phyloP scores from a whole-genome alignment of 2,113 vertebrate genomes.

The Ceyx melanurus region DNA sequence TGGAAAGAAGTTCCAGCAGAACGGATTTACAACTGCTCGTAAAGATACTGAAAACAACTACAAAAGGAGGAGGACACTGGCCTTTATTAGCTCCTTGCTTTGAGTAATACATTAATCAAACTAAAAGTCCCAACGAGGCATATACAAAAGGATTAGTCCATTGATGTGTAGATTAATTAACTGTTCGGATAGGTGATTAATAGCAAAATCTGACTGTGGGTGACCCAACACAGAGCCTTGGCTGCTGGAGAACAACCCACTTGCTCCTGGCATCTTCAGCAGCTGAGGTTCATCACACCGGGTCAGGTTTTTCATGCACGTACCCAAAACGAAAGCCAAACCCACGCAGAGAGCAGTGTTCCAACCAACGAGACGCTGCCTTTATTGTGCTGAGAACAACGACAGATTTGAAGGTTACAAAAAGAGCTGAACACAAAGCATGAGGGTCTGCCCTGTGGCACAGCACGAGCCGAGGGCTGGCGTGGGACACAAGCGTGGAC shows the following conservation, averaged over 20 bases:
- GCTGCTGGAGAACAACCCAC: conserved; percentile 1
- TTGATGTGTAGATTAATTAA: conserved; percentile 62
- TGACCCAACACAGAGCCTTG: background rate
- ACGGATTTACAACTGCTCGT: conserved; percentile 36
- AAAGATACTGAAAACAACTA: conserved; percentile 23
- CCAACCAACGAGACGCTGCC: conserved; percentile 56
- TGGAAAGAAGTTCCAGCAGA: conserved; percentile 6
- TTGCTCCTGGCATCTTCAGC: background rate
- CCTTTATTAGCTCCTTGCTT: conserved; percentile 66
- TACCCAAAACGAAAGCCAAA: conserved; percentile 37
- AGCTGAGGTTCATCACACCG: background rate
- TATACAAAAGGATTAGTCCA: conserved; percentile 56
- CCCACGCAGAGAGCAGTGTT: background rate
- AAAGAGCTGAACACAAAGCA: conserved; percentile 55
- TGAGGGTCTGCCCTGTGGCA: background rate
- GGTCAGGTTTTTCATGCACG: background rate
- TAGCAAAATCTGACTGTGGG: conserved; percentile 2
- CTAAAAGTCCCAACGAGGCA: conserved; percentile 53
- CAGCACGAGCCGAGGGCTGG: background rate
- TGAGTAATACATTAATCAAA: conserved; percentile 62
- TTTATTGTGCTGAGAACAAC: conserved; percentile 71
- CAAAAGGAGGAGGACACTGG: conserved; percentile 50
- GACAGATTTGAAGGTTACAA: conserved; percentile 65
- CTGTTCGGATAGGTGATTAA: conserved; percentile 43
- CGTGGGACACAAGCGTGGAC: background rate